phyloP scores from a whole-genome alignment of 2,888 invertebrate species.

The Scaptomyza cyrtandrae region DNA sequence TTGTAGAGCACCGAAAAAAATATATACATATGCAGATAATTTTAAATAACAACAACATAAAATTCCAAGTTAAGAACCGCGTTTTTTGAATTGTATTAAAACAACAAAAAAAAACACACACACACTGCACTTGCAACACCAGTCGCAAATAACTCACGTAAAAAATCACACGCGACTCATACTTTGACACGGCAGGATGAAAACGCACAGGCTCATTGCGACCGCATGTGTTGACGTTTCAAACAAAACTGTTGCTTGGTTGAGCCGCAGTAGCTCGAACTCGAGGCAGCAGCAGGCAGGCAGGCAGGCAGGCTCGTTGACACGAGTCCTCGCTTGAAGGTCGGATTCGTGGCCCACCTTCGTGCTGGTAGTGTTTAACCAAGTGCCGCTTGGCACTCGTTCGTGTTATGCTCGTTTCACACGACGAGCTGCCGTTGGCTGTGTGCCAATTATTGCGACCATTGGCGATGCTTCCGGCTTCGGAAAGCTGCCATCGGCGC shows the following conservation, averaged over 20 bases:
- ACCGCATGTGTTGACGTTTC: slow-evolving; percentile 74
- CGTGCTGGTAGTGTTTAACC: slow-evolving; percentile 14
- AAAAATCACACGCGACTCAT: slow-evolving; percentile 43
- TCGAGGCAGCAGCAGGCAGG: slow-evolving; percentile 5
- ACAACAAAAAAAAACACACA: too few relatives aligned
- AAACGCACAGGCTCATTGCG: slow-evolving; percentile 43
- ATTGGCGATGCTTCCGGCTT: slow-evolving; percentile 42
- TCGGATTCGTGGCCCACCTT: slow-evolving; percentile 21
- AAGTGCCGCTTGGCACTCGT: slow-evolving; percentile 1
- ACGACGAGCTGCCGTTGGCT: slow-evolving; percentile 63
- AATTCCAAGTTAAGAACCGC: not conserved
- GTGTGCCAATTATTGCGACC: slow-evolving; percentile 52
- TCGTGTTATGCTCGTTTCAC: slow-evolving; percentile 12
- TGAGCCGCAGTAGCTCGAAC: slow-evolving; percentile 10
- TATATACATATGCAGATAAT: not conserved
- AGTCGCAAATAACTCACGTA: slow-evolving; percentile 25
- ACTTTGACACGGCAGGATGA: slow-evolving; percentile 21
- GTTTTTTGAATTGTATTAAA: not conserved
- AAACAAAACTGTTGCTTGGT: slow-evolving; percentile 72
- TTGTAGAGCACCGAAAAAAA: slow-evolving; percentile 28
- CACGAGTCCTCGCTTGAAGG: not conserved
- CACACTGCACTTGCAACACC: slow-evolving; percentile 10
- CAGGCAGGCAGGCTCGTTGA: slow-evolving; percentile 4
- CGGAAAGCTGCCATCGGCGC: slow-evolving; percentile 61
- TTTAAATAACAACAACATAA: slow-evolving; percentile 3